Evolutionary conservation across 2,113 vertebrate species (phyloP).

Genomic region (Serinus canaria): DNA sequence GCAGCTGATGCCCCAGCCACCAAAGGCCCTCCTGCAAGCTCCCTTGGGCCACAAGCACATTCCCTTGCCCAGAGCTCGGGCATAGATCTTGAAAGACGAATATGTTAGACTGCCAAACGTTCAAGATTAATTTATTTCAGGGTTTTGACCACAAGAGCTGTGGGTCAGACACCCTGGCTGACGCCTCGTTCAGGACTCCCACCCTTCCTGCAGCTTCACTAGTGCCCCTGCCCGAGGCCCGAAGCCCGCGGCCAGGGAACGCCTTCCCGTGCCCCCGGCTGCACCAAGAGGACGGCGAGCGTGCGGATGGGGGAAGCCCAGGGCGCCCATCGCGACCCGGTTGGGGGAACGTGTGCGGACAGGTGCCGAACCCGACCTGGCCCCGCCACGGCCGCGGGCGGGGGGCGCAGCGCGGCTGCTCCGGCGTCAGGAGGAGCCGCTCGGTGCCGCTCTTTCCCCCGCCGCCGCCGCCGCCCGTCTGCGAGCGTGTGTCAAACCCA

Average conservation of each 20-base stretch:
- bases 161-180: fast-evolving
- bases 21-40: fast-evolving
- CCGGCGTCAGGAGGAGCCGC: background rate
- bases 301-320: fast-evolving
- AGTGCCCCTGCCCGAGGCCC: background rate
- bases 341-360: background rate
- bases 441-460: constrained; percentile 4
- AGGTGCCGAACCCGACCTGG: background rate
- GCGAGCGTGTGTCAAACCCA: constrained; percentile 18
- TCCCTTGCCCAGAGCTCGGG: background rate
- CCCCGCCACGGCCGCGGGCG: background rate
- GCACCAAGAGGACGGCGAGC: background rate
- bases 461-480: background rate
- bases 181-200: fast-evolving
- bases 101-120: fast-evolving
- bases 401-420: background rate
- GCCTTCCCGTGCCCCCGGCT: background rate
- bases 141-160: background rate
- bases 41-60: fast-evolving
- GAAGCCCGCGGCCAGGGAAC: background rate
- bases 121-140: background rate
- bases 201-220: too few relatives aligned
- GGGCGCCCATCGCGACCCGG: fast-evolving
- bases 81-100: background rate
- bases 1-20: background rate